Evolutionary conservation across 2,113 vertebrate species (phyloP), one percentile per base, ranked within the genome.

Genomic region (Dicrurus megarhynchus): DNA sequence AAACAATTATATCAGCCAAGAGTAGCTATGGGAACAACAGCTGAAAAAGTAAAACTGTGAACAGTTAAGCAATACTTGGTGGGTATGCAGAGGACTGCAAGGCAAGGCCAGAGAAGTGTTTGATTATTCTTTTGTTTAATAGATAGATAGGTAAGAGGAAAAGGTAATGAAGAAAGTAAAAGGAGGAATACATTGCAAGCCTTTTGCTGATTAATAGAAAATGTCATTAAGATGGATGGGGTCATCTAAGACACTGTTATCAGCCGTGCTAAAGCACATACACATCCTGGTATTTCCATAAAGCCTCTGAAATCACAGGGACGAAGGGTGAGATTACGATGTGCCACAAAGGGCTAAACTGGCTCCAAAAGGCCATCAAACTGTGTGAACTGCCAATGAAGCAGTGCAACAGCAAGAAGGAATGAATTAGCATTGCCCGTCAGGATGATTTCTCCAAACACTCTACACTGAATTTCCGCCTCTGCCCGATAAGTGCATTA

Each of bases 201-300:
- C 78, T 94, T 94, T 65, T 95, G 76, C 88, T 94, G 89, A 97
- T 97, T 94, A 97, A 74, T 86, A 92, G 86, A 84, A 92, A 93
- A 93, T 56, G 83, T 71, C 96, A 81, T 50, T 50, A 93, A 93
- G 96, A 98, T 90, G 87, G 95, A 98, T 96, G 84, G 69, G 75
- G 89, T 96, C 87, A 95, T 91, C 82, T 69, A 87, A 94, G 87
- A 82, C 88, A 46, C 57, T 13, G 90, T 79, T 88, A 86, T 78
- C 85, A 93, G 83, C 84, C 24, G 15, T 76, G 32, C 76, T 85
- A 61, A 95, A 92, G 95, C 84, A 91, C 85, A 80, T 35, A 26
- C 70, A 87, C 70, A 87, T 93, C 89, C 84, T 77, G 84, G 37
- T 56, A 92, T 96, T 98, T 98, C 97, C 96, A 97, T 75, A 95